phyloP scores from a whole-genome alignment of 2,888 invertebrate genomes.

The Minunthozetes semirufus region DNA sequence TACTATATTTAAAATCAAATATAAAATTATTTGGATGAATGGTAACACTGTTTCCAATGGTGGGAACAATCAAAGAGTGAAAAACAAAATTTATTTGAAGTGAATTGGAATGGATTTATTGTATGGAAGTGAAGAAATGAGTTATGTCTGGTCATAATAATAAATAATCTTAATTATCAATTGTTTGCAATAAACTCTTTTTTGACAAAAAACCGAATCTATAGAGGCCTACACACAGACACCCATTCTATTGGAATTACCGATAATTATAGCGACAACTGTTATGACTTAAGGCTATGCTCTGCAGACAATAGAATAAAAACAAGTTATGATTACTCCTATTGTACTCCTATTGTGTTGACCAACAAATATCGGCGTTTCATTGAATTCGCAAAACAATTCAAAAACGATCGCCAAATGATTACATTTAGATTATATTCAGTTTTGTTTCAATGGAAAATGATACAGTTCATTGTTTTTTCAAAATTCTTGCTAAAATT shows the following conservation, averaged over 20 bases:
- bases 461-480: no score
- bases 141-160: neutral
- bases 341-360: no score
- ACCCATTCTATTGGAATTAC: neutral
- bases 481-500: no score
- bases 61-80: neutral
- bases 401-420: no score
- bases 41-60: neutral
- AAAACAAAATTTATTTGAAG: neutral
- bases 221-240: neutral
- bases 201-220: neutral
- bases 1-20: neutral
- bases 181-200: neutral
- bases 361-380: no score
- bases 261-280: conserved; percentile 1
- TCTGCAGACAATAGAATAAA: neutral
- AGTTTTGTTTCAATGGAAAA: no score
- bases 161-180: conserved; percentile 7
- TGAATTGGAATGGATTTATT: neutral
- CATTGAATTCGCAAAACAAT: no score
- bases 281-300: neutral
- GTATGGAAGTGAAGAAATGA: neutral
- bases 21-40: neutral
- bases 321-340: no score
- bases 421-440: no score